These are phyloP conservation scores for Hippoglossus hippoglossus DNA, from an alignment of 2,797 vertebrate species.

Conservation along the genomic window DNA sequence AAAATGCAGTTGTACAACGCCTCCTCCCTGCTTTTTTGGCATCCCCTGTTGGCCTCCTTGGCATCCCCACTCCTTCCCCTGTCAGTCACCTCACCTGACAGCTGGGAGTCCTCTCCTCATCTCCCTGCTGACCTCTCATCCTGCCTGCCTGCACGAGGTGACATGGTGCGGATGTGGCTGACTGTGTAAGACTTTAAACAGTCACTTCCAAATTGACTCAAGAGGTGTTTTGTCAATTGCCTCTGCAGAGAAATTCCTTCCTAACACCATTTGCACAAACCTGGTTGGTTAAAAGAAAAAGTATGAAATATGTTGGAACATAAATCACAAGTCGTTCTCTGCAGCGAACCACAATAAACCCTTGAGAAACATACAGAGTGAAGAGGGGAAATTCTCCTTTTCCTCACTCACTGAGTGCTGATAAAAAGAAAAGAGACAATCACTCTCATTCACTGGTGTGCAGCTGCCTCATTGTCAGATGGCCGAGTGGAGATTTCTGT, in stretches of 20 bases:
- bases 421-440: slow-evolving; percentile 77
- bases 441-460: slow-evolving; percentile 85
- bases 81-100: slow-evolving; percentile 54
- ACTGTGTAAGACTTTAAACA: slow-evolving; percentile 80
- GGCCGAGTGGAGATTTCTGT: slow-evolving; percentile 63
- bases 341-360: slow-evolving; percentile 42
- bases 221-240: slow-evolving; percentile 41
- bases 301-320: slow-evolving; percentile 44
- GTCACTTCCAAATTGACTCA: slow-evolving; percentile 44
- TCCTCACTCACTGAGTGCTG: slow-evolving; percentile 53
- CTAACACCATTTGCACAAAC: slow-evolving; percentile 38
- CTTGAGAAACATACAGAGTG: slow-evolving; percentile 50
- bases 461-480: slow-evolving; percentile 85
- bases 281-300: not conserved
- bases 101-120: slow-evolving; percentile 21
- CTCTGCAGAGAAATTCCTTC: not conserved
- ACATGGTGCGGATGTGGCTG: slow-evolving; percentile 56
- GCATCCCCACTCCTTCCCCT: slow-evolving; percentile 29
- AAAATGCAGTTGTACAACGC: slow-evolving; percentile 74
- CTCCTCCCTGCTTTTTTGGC: slow-evolving; percentile 33
- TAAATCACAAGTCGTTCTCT: slow-evolving; percentile 40
- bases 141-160: slow-evolving; percentile 26
- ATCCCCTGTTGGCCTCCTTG: slow-evolving; percentile 7
- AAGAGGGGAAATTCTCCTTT: slow-evolving; percentile 58
- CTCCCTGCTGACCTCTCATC: slow-evolving; percentile 51